A percentile compares a stretch with the other conserved stretches of the same genome.
Evolutionary conservation across 1,140 invertebrate genomes (phyloP).

Genomic region (Cryptotermes secundus): DNA sequence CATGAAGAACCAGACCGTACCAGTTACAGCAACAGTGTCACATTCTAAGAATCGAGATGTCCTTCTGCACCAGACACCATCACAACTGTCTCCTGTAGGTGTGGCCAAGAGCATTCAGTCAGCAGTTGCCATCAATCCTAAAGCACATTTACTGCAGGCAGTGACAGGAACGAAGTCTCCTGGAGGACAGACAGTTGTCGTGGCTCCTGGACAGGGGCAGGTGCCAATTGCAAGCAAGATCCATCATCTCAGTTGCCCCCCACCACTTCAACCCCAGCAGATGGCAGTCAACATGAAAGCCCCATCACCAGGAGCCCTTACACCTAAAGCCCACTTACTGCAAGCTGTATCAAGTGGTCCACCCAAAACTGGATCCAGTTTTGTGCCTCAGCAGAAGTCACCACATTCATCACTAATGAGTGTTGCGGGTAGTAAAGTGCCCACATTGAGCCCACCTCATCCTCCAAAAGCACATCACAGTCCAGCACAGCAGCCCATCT

Average conservation of each 20-base stretch:
- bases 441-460: not conserved
- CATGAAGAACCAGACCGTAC: not conserved
- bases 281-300: constrained; percentile 12
- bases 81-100: not conserved
- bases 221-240: not conserved
- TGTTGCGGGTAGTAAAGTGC: not conserved
- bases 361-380: not conserved
- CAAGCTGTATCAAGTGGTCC: constrained; percentile 30
- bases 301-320: constrained; percentile 36
- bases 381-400: not conserved
- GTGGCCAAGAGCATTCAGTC: not conserved
- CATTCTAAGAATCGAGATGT: not conserved
- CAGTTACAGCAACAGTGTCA: not conserved
- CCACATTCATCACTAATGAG: not conserved
- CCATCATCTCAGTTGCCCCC: not conserved
- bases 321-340: constrained; percentile 40
- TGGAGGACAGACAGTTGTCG: constrained; percentile 5
- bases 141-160: constrained; percentile 51
- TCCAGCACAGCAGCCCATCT: constrained; percentile 44
- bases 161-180: constrained; percentile 39
- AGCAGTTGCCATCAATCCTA: constrained; percentile 47
- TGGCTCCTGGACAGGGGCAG: not conserved
- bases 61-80: not conserved
- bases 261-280: constrained; percentile 26
- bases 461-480: constrained; percentile 43